Evolutionary conservation across 2,888 invertebrate genomes (phyloP).

Genomic region (Andrena hattorfiana): DNA sequence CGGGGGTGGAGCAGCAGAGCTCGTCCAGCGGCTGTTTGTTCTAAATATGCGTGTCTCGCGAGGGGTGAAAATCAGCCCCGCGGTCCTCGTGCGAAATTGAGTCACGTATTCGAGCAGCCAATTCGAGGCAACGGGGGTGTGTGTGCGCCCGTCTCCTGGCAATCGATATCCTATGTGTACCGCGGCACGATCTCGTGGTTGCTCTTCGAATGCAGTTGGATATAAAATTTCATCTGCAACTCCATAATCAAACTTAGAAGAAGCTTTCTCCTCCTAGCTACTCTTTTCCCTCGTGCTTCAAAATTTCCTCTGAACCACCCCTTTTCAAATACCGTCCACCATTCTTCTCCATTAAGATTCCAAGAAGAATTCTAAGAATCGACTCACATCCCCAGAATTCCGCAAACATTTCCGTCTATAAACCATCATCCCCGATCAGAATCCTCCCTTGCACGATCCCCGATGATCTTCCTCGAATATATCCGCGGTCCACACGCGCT

Average conservation of each 20-base stretch:
- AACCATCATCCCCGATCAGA: background rate
- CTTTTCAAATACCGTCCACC: background rate
- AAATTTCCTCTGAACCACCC: no score
- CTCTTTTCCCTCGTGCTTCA: no score
- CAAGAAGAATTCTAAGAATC: no score
- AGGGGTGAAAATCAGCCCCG: slow-evolving; percentile 38
- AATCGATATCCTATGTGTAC: slow-evolving; percentile 35
- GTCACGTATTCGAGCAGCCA: slow-evolving; percentile 64
- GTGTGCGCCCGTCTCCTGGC: background rate
- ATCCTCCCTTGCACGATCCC: background rate
- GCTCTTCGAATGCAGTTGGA: no score
- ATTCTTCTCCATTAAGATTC: background rate
- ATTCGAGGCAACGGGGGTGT: slow-evolving; percentile 6
- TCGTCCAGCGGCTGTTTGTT: slow-evolving; percentile 46
- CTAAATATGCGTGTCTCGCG: slow-evolving; percentile 57
- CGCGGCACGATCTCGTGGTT: background rate
- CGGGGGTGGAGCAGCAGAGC: background rate
- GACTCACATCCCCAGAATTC: background rate
- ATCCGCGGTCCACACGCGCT: background rate
- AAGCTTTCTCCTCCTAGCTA: no score
- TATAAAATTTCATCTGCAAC: no score
- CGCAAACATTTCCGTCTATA: background rate
- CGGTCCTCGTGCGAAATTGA: slow-evolving; percentile 67
- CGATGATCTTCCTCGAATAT: slow-evolving; percentile 4
- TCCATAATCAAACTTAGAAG: no score